Evolutionary conservation across 2,113 vertebrate genomes (phyloP), one percentile per base, ranked within the genome.

Genomic region (Thinocorus orbignyianus): DNA sequence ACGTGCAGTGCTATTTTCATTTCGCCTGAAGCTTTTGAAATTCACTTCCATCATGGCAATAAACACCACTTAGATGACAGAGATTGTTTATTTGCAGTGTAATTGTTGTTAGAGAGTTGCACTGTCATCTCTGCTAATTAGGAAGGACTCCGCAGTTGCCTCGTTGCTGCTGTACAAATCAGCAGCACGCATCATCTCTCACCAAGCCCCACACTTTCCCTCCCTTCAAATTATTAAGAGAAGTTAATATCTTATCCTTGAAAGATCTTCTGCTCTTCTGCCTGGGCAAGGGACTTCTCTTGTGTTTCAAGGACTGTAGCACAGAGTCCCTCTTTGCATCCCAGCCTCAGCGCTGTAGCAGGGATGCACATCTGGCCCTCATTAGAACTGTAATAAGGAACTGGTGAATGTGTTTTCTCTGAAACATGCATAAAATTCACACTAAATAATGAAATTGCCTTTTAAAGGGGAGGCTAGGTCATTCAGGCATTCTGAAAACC

Each of bases 1-100:
- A 78, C 0, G 9, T 10, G 23, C 55, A 31, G 64, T 33, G 2
- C 28, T 10, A 3, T 2, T 6, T 17, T 72, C 79, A 11, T 39
- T 74, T 28, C 9, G 61, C 87, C 66, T 81, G 39, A 70, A 92
- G 86, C 64, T 74, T 92, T 35, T 64, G 76, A 82, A 96, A 94
- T 87, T 88, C 6, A 37, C 41, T 94, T 69, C 89, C 73, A 86
- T 77, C 52, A 68, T 73, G 41, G 55, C 66, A 91, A 68, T 68
- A 92, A 94, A 82, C 88, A 90, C 31, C 62, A 65, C 49, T 68
- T 24, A 61, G 70, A 71, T 68, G 73, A 37, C 69, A 62, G 0
- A 35, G 82, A 69, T 54, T 64, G 86, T 76, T 96, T 93, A 81
- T 73, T 76, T 95, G 93, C 57, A 44, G 46, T 7, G 69, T 37